A percentile compares a stretch with the other conserved stretches of the same genome.
phyloP scores from a whole-genome alignment of 2,888 invertebrate genomes.

The Drosophila atripex region DNA sequence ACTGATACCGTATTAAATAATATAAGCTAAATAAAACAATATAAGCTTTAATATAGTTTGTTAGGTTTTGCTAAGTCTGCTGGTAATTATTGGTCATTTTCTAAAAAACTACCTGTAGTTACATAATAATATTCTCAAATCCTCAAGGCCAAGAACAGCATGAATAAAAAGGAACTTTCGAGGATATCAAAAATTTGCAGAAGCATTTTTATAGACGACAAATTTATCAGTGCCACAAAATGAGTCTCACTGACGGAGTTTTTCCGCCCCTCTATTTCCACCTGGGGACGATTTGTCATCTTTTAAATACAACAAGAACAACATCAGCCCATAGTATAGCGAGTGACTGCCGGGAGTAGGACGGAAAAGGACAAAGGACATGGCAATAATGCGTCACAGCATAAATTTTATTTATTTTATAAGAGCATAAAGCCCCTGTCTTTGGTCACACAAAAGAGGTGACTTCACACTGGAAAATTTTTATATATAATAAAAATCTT shows the following conservation, averaged over 20 bases:
- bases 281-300: conserved; percentile 76
- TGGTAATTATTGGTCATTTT: too few relatives aligned
- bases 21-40: too few relatives aligned
- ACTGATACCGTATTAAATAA: conserved; percentile 18
- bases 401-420: conserved; percentile 80
- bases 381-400: conserved; percentile 78
- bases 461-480: conserved; percentile 1
- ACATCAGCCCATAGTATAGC: conserved; percentile 31
- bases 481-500: not conserved
- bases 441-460: conserved; percentile 65
- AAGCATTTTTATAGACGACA: conserved; percentile 66
- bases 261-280: conserved; percentile 17
- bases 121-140: too few relatives aligned
- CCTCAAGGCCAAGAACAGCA: too few relatives aligned
- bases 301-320: conserved; percentile 68
- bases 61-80: too few relatives aligned
- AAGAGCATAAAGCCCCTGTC: conserved; percentile 71
- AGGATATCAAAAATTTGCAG: conserved; percentile 59
- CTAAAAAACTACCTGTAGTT: too few relatives aligned
- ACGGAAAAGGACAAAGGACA: conserved; percentile 64
- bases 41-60: too few relatives aligned
- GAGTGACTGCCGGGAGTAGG: conserved; percentile 23
- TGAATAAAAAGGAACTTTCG: not conserved
- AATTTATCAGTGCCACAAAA: conserved; percentile 80
- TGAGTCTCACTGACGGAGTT: conserved; percentile 53